phyloP scores from a whole-genome alignment of 2,888 invertebrate species.

The Drosophila nr. fundita region DNA sequence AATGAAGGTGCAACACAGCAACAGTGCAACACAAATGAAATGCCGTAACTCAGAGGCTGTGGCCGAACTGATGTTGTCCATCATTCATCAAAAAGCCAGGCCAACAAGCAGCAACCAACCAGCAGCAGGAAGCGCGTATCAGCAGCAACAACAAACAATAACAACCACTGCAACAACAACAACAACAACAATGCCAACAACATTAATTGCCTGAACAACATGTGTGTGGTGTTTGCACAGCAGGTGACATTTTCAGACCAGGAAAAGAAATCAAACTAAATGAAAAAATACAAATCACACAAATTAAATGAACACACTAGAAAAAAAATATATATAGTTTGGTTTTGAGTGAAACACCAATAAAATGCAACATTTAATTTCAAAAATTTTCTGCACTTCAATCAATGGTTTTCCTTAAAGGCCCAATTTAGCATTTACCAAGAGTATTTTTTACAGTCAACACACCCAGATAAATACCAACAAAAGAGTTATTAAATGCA shows the following conservation, averaged over 20 bases:
- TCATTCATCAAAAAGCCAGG: slow-evolving; percentile 75
- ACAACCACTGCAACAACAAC: neutral
- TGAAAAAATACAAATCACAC: slow-evolving; percentile 24
- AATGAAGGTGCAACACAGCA: slow-evolving; percentile 31
- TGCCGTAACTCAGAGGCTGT: slow-evolving; percentile 10
- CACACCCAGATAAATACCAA: neutral
- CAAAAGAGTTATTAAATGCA: neutral
- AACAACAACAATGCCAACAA: slow-evolving; percentile 14
- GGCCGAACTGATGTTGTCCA: slow-evolving; percentile 52
- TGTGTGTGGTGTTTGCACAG: slow-evolving; percentile 73
- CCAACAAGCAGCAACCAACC: slow-evolving; percentile 10
- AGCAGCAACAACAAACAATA: slow-evolving; percentile 18
- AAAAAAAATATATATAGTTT: neutral
- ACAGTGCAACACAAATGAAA: slow-evolving; percentile 29
- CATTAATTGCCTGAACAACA: slow-evolving; percentile 27
- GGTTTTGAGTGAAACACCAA: neutral
- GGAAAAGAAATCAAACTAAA: slow-evolving; percentile 68
- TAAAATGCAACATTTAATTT: neutral
- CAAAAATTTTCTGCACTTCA: neutral
- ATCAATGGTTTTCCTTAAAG: neutral
- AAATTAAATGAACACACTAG: slow-evolving; percentile 3
- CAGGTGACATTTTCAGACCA: slow-evolving; percentile 80
- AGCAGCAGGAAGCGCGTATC: slow-evolving; percentile 29
- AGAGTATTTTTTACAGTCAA: neutral
- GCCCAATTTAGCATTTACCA: neutral